Base-by-base conservation (phyloP, 37 sponge, comb jelly and placozoan genomes). In the Ephydatia muelleri region DNA sequence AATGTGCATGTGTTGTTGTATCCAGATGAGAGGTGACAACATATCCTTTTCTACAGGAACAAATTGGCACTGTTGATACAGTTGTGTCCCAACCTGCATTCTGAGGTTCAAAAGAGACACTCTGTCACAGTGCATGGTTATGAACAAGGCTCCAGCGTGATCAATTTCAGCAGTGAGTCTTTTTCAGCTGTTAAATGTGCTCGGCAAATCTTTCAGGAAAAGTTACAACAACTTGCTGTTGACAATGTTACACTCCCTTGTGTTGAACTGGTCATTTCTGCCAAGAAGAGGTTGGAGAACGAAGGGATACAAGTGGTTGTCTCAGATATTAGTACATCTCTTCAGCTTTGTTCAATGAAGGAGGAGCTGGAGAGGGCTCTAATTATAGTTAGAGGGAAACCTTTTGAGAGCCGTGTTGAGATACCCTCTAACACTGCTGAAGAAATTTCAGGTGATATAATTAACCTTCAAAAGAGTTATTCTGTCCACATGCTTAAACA, bases 311-410 rank as follows among this genome's bases (percentile, higher is more conserved):
- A 57, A 21, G 57, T 57, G 19, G 19, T 57, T 4, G 57, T 57
- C 57, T 19, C 16, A 16, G 57, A 57, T 19, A 21, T 13, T 5
- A 21, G 57, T 14, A 57, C 57, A 21, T 4, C 57, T 21, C 57
- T 57, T 57, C 57, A 57, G 57, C 6, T 57, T 57, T 57, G 57
- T 21, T 57, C 57, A 11, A 14, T 57, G 16, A 21, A 21, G 57
- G 57, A 57, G 16, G 57, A 57, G 57, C 57, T 57, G 57, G 70
- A 69, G 16, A n/a, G n/a, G 23, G 81, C 81, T 26, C 16, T 68
- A n/a, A 36, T 40, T 30, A 43, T 81, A 26, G 47, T 81, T 23
- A 39, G 39, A 31, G 31, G 31, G n/a, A 43, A 43, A 32, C 70
- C 70, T 3, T 81, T 31, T 39, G 81, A 65, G 40, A 65, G 66